Base-by-base conservation (phyloP, 1,140 invertebrate species). In the Octopus bimaculoides region DNA sequence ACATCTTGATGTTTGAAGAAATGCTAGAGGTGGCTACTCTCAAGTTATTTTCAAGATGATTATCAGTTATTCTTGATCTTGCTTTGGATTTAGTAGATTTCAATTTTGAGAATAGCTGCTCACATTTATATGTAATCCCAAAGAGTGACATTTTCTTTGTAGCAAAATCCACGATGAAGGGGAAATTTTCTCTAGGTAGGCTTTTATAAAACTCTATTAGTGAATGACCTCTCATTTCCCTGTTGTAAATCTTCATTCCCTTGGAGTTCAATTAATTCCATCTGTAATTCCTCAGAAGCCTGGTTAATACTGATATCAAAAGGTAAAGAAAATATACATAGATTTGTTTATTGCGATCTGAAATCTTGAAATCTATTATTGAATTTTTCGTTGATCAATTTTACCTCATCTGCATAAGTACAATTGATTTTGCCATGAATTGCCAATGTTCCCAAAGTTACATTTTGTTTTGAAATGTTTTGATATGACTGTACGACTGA, bases 1-100 rank as follows among this genome's bases (percentile, higher is more conserved):
- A n/a, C 10, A 66, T 66, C 12, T 66, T n/a, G n/a, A 66, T 66
- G 61, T 14, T 66, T 66, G 61, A n/a, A 66, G 61, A 41, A 66
- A 66, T 66, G 61, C 61, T 66, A n/a, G 61, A 66, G 12, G 61
- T 66, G 61, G 61, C 61, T 66, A 66, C 61, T 66, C 61, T 66
- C 61, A 2, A 12, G 61, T 66, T 66, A 66, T 66, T 66, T n/a
- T 66, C 12, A n/a, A 66, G 61, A 66, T n/a, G 61, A 66, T 66
- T 14, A n/a, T n/a, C 61, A 66, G n/a, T 66, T 12, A 66, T 12
- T 66, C 61, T 66, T 66, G 61, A 66, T 66, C 61, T 66, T 66
- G 61, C n/a, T 66, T 66, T 66, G 12, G 61, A 66, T n/a, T 66
- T 66, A 14, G 61, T 66, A n/a, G n/a, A 66, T 66, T 66, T 66